Percentiles rank a stretch among this genome's conserved stretches.
Conservation (phyloP, 2,888 invertebrate species). For the Mythimna albipuncta region DNA sequence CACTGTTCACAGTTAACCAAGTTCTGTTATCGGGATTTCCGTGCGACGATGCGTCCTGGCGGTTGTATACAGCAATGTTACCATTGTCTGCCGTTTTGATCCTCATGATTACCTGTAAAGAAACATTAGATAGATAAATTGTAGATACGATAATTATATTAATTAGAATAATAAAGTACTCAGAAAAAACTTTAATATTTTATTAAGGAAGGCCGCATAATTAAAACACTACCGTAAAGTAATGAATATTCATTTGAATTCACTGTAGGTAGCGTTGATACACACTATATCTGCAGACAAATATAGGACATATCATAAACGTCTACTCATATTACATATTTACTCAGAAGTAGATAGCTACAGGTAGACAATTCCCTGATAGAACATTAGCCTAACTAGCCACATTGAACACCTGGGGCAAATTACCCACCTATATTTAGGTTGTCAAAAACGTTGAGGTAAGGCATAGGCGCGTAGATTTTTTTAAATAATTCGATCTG, state of each 20-base stretch:
- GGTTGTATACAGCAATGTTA: conserved; percentile 74
- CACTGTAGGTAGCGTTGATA: neutral
- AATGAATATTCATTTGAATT: conserved; percentile 39
- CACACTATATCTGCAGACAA: neutral
- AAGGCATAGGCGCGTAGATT: neutral
- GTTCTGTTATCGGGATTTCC: conserved; percentile 68
- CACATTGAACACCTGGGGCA: conserved; percentile 32
- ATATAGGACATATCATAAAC: neutral
- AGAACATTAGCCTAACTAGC: conserved; percentile 15
- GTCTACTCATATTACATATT: conserved; percentile 8
- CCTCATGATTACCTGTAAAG: conserved; percentile 85
- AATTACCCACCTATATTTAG: conserved; percentile 13
- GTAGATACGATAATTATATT: neutral
- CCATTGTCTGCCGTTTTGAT: conserved; percentile 82
- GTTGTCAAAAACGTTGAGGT: conserved; percentile 17
- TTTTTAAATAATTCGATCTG: conserved; percentile 29
- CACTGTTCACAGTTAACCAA: conserved; percentile 71
- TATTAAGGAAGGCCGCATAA: conserved; percentile 24
- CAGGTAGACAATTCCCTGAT: conserved; percentile 5
- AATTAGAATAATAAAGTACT: neutral
- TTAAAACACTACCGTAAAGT: conserved; percentile 13
- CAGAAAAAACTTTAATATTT: conserved; percentile 20
- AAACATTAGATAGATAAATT: conserved; percentile 15
- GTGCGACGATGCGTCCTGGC: conserved; percentile 69
- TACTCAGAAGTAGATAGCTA: conserved; percentile 2